These are phyloP conservation scores for Ptychobarbus kaznakovi DNA, from an alignment of 2,797 vertebrate genomes.

Conservation along the genomic window DNA sequence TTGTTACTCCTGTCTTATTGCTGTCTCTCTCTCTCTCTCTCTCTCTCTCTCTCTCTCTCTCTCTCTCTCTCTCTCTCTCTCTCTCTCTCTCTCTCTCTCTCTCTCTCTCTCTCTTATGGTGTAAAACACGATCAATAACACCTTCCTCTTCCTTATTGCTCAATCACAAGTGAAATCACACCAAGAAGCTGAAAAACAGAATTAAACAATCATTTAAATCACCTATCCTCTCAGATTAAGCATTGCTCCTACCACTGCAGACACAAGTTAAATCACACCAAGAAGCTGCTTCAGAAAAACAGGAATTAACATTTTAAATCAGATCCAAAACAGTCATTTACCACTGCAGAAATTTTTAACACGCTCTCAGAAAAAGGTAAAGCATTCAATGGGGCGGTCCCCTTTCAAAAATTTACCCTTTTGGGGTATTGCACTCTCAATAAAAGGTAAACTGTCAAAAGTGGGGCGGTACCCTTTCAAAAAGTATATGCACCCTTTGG, in stretches of 20 bases:
- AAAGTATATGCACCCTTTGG: not conserved
- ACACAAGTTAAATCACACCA: too few relatives aligned
- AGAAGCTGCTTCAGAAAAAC: not conserved
- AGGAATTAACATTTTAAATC: not conserved
- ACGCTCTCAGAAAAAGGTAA: too few relatives aligned
- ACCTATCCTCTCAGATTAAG: conserved; percentile 34
- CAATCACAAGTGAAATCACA: conserved; percentile 38
- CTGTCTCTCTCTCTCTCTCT: too few relatives aligned
- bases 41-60: not conserved
- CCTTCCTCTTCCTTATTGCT: conserved; percentile 14
- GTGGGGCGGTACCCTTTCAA: not conserved
- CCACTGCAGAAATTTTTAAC: too few relatives aligned
- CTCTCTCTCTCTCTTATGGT: not conserved
- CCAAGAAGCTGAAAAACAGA: conserved; percentile 17
- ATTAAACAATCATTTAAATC: conserved; percentile 22
- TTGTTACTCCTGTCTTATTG: conserved; percentile 32
- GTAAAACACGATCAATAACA: conserved; percentile 29
- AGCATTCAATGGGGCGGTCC: too few relatives aligned
- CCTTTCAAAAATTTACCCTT: too few relatives aligned
- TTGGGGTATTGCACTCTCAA: too few relatives aligned
- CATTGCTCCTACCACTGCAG: not conserved
- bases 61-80: not conserved
- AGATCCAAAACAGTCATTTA: too few relatives aligned
- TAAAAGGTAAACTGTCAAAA: not conserved
- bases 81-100: not conserved